Evolutionary conservation across 2,888 invertebrate species (phyloP).

Genomic region (Acronicta aceris): DNA sequence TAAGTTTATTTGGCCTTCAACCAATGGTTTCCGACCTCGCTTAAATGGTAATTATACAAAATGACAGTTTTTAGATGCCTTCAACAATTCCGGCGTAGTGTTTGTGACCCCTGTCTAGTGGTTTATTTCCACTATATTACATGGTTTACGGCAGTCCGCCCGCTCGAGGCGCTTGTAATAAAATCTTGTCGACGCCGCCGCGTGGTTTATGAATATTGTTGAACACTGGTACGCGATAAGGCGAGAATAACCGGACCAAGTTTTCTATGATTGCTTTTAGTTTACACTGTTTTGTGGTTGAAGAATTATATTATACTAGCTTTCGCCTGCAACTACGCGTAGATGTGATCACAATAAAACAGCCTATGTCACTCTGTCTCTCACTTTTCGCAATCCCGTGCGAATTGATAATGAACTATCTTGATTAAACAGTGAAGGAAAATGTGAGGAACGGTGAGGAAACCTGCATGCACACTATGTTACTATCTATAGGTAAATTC

Average conservation of each 20-base stretch:
- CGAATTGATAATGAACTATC: no score
- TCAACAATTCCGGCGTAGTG: slow-evolving; percentile 26
- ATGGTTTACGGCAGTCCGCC: slow-evolving; percentile 70
- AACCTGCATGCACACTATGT: no score
- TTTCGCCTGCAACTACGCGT: no score
- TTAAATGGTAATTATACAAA: not conserved
- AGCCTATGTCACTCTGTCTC: no score
- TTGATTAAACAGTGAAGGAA: no score
- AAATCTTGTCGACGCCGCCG: slow-evolving; percentile 80
- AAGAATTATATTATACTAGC: not conserved
- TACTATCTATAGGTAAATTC: no score
- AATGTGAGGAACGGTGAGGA: no score
- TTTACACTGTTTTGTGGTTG: slow-evolving; percentile 12
- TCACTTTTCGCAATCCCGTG: no score
- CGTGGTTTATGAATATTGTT: slow-evolving; percentile 82
- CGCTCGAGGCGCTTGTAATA: slow-evolving; percentile 79
- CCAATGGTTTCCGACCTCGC: not conserved
- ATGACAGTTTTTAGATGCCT: not conserved
- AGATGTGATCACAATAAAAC: no score
- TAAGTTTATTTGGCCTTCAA: not conserved
- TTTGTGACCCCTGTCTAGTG: slow-evolving; percentile 66
- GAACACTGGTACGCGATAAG: slow-evolving; percentile 72
- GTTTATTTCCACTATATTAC: slow-evolving; percentile 76
- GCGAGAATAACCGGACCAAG: slow-evolving; percentile 68
- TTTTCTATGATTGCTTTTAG: slow-evolving; percentile 53